Conservation (phyloP, 2,797 vertebrate genomes). For the Catharus ustulatus region DNA sequence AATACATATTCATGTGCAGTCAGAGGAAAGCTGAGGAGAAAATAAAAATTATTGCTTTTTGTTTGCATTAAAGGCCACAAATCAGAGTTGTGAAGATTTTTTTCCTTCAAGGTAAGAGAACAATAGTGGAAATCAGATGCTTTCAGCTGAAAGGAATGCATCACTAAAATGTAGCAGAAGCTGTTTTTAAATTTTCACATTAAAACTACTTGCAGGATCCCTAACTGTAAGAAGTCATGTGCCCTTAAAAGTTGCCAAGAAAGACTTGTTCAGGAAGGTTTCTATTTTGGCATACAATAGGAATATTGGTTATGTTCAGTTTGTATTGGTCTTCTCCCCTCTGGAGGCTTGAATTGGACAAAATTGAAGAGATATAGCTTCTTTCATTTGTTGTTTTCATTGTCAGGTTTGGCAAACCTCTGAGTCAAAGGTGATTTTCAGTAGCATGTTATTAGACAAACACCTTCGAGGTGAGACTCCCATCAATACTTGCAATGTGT, state of each 20-base stretch:
- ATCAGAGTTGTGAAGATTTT: background rate
- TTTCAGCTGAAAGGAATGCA: background rate
- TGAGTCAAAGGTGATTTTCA: background rate
- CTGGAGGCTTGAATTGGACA: background rate
- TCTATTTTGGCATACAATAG: background rate
- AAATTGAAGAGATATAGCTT: background rate
- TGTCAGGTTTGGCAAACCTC: background rate
- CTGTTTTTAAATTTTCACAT: background rate
- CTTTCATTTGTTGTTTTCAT: background rate
- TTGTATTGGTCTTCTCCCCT: background rate
- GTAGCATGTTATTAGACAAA: background rate
- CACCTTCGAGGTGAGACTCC: background rate
- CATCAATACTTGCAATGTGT: accelerated
- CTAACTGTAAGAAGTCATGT: background rate
- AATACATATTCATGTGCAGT: background rate
- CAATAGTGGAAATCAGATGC: background rate
- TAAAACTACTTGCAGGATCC: background rate
- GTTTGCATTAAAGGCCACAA: background rate
- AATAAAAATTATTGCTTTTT: background rate
- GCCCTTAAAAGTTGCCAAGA: background rate
- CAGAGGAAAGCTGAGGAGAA: background rate
- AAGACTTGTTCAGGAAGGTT: background rate
- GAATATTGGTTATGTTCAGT: background rate
- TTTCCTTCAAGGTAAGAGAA: background rate
- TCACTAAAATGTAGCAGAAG: background rate